These are phyloP conservation scores for Opisthocomus hoazin DNA, from an alignment of 2,113 vertebrate species.

Conservation along the genomic window DNA sequence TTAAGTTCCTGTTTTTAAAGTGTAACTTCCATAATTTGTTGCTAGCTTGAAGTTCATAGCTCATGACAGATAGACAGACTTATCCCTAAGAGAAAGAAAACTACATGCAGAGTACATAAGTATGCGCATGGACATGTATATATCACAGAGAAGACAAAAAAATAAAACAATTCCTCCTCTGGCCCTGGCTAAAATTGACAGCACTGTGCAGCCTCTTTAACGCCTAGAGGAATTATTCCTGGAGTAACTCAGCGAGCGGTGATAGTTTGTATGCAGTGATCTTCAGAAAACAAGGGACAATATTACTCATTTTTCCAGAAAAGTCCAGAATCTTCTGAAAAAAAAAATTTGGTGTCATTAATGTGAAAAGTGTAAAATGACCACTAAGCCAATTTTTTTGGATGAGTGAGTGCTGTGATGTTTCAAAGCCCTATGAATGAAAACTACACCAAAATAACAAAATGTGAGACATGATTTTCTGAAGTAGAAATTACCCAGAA, in stretches of 20 bases:
- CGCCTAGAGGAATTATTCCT: not conserved
- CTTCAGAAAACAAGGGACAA: not conserved
- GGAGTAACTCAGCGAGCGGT: not conserved
- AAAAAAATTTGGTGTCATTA: not conserved
- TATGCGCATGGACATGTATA: not conserved
- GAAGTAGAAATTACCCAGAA: not conserved
- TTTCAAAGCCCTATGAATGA: not conserved
- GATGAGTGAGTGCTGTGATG: not conserved
- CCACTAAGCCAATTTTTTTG: not conserved
- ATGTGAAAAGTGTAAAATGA: not conserved
- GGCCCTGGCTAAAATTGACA: not conserved
- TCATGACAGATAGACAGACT: not conserved
- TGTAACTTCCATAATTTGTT: not conserved
- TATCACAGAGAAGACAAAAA: not conserved
- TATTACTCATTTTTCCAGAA: not conserved
- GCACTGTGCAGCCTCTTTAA: not conserved
- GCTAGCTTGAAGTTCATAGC: not conserved
- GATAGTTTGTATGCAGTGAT: accelerated
- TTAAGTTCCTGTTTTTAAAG: not conserved
- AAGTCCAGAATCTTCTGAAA: not conserved
- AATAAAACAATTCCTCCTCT: not conserved
- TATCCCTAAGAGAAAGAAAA: not conserved
- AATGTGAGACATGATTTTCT: not conserved
- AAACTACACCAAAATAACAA: not conserved
- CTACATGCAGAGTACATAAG: not conserved